Base-by-base conservation (phyloP, 2,113 vertebrate genomes). In the Amazona vittata region DNA sequence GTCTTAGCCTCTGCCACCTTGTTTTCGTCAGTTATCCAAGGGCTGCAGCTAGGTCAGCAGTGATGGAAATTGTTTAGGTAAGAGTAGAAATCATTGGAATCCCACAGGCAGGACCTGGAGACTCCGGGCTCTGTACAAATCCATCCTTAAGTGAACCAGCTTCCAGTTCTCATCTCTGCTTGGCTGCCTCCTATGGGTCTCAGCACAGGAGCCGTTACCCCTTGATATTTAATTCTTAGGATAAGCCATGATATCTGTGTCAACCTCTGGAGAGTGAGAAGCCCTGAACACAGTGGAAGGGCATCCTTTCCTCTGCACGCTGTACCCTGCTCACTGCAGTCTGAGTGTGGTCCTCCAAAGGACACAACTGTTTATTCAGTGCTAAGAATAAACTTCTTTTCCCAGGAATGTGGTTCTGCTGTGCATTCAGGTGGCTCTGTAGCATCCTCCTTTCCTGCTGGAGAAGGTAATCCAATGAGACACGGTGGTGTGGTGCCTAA, bases 111-210 rank as follows among this genome's bases (percentile, higher is more conserved):
- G 14, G n/a, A 31, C 20, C 39, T 15, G 47, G 37, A 83, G 62
- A 8, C 52, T 93, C 22, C 16, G 11, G n/a, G 37, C 12, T 93
- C 52, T 2, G 3, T 12, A 7, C 21, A 85, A 65, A 49, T 5
- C 0, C 5, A 20, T n/a, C 4, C 0, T 9, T 2, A 2, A 82
- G 35, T 3, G 25, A 60, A 64, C n/a, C n/a, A 83, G 15, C 39
- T 77, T 70, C 29, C 26, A 63, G 8, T 12, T 67, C n/a, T 53
- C 7, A 2, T 9, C 28, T 76, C 46, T 2, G 0, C 81, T 91
- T 80, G 28, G 28, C 15, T 55, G 16, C 63, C 29, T 70, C n/a
- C 77, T 8, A 3, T 9, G 33, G 60, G n/a, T 80, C 37, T 93
- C 16, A 1, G n/a, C 37, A 21, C 21, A 20, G 80, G 18, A 60